These are phyloP conservation scores for Trichomycterus rosablanca DNA, from an alignment of 2,113 vertebrate species.

Conservation along the genomic window DNA sequence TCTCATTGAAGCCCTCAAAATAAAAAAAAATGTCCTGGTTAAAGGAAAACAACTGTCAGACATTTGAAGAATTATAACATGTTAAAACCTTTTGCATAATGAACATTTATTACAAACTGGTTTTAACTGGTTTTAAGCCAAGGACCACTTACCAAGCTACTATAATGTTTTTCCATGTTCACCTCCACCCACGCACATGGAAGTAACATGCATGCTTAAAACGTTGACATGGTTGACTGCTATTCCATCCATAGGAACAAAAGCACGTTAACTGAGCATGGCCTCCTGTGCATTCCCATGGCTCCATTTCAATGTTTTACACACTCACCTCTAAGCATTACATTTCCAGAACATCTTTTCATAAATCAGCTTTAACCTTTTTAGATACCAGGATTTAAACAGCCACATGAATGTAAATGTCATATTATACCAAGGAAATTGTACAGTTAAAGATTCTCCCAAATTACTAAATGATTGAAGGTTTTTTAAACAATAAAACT, in stretches of 20 bases:
- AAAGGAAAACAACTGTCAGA: too few species aligned
- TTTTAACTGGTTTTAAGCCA: slow-evolving; percentile 13
- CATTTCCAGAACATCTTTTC: slow-evolving; percentile 22
- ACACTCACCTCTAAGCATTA: not conserved
- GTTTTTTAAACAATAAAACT: too few species aligned
- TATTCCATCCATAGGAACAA: slow-evolving; percentile 5
- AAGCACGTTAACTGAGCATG: slow-evolving; percentile 12
- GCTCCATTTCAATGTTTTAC: slow-evolving; percentile 3
- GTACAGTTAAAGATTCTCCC: too few species aligned
- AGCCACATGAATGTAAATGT: too few species aligned
- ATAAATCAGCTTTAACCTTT: not conserved
- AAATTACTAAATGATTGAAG: too few species aligned
- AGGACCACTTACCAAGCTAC: slow-evolving; percentile 4
- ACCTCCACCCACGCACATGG: not conserved
- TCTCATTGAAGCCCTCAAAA: too few species aligned
- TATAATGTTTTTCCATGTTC: slow-evolving; percentile 3
- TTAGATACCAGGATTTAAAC: too few species aligned
- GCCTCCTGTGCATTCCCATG: slow-evolving; percentile 4
- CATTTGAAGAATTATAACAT: slow-evolving; percentile 22
- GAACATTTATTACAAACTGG: slow-evolving; percentile 35
- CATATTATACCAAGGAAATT: too few species aligned
- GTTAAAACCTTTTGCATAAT: slow-evolving; percentile 24
- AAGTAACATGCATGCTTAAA: not conserved
- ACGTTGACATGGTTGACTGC: slow-evolving; percentile 9
- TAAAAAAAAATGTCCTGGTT: too few species aligned